Percentiles rank a stretch among this genome's conserved stretches.
Conservation (phyloP, 2,888 invertebrate species). For the Cheilosia urbana region DNA sequence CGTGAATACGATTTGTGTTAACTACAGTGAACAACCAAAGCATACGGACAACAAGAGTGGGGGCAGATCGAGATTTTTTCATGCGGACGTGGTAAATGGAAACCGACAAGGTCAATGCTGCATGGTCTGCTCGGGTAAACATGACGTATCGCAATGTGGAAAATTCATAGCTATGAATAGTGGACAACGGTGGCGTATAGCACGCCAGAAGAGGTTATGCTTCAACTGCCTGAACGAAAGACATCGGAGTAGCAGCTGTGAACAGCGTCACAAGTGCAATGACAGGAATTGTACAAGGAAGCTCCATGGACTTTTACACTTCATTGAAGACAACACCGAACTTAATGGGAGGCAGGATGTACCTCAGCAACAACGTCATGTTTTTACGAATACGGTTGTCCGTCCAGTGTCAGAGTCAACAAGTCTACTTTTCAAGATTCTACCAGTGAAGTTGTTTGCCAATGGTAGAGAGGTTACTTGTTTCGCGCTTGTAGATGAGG, state of each 20-base stretch:
- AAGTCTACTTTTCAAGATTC: conserved; percentile 41
- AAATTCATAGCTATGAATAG: neutral
- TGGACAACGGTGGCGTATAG: conserved; percentile 32
- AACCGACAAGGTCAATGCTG: neutral
- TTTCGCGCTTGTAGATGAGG: conserved; percentile 60
- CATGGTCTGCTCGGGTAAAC: neutral
- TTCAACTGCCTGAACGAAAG: conserved; percentile 37
- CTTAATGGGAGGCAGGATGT: neutral
- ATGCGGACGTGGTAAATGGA: neutral
- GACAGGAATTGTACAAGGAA: neutral
- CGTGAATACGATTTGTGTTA: conserved; percentile 22
- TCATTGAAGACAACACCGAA: neutral
- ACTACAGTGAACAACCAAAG: conserved; percentile 9
- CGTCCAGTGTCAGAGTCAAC: neutral
- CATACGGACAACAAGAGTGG: conserved; percentile 2
- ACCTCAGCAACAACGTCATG: neutral
- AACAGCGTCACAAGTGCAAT: conserved; percentile 14
- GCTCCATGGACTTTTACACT: conserved; percentile 4
- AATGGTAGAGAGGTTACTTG: conserved; percentile 22
- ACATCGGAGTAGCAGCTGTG: conserved; percentile 42
- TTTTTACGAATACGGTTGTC: neutral
- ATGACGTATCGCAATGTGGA: conserved; percentile 12
- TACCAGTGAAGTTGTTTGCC: conserved; percentile 60
- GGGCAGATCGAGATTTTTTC: conserved; percentile 6
- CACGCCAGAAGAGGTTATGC: conserved; percentile 22